A percentile compares a stretch with the other conserved stretches of the same genome.
These are phyloP conservation scores for Prenolepis imparis DNA, from an alignment of 2,888 invertebrate species.

Conservation along the genomic window DNA sequence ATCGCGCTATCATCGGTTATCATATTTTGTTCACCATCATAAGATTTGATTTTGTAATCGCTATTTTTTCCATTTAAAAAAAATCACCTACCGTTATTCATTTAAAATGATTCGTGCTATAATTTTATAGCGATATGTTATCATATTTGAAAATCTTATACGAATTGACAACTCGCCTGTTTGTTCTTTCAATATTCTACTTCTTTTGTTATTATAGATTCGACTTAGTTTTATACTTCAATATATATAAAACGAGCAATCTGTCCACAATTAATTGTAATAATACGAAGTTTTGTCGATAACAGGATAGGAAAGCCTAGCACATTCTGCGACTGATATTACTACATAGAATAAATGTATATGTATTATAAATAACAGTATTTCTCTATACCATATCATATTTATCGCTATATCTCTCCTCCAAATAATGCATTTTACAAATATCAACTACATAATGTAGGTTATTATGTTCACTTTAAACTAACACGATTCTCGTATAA, in stretches of 20 bases:
- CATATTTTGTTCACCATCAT: background rate
- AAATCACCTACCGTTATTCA: background rate
- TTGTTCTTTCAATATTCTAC: slow-evolving; percentile 6
- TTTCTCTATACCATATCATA: slow-evolving; percentile 71
- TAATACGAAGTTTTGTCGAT: background rate
- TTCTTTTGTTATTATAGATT: slow-evolving; percentile 24
- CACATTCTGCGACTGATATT: slow-evolving; percentile 56
- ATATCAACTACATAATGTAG: slow-evolving; percentile 59
- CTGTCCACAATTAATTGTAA: slow-evolving; percentile 5
- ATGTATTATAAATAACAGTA: slow-evolving; percentile 70
- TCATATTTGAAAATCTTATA: background rate
- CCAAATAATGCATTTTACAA: slow-evolving; percentile 68
- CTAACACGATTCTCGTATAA: slow-evolving; percentile 38
- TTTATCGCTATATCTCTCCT: slow-evolving; percentile 69
- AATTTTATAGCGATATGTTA: slow-evolving; percentile 29
- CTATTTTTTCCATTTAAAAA: slow-evolving; percentile 14
- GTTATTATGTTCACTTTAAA: slow-evolving; percentile 63
- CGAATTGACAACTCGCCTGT: background rate
- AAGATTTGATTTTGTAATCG: slow-evolving; percentile 12
- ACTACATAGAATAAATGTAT: slow-evolving; percentile 60
- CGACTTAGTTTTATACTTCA: slow-evolving; percentile 7
- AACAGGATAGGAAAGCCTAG: slow-evolving; percentile 52
- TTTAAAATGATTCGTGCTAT: slow-evolving; percentile 19
- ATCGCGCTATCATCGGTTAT: background rate
- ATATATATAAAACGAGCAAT: slow-evolving; percentile 15